Percentiles rank a stretch among this genome's conserved stretches.
These are phyloP conservation scores for Idaea biselata DNA, from an alignment of 2,888 invertebrate species.

Conservation along the genomic window DNA sequence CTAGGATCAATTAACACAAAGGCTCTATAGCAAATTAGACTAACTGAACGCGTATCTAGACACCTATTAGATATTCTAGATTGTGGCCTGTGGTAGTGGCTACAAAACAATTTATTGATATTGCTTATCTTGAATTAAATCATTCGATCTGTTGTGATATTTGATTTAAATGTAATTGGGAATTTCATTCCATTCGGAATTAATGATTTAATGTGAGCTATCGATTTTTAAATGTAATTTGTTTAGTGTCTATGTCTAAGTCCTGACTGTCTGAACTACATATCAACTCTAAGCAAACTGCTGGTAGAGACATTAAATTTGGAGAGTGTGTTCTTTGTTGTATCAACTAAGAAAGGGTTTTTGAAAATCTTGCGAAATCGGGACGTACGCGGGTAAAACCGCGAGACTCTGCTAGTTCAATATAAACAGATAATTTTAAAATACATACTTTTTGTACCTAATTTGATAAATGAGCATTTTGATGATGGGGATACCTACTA, in stretches of 20 bases:
- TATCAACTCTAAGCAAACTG: too few relatives aligned
- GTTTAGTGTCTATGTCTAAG: background rate
- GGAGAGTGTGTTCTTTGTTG: too few relatives aligned
- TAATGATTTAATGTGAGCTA: constrained; percentile 13
- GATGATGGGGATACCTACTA: too few relatives aligned
- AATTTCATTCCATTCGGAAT: background rate
- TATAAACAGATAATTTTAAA: too few relatives aligned
- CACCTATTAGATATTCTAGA: constrained; percentile 59
- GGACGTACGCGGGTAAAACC: too few relatives aligned
- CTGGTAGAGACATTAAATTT: too few relatives aligned
- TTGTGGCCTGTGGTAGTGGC: constrained; percentile 44
- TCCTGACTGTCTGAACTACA: too few relatives aligned
- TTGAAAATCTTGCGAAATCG: too few relatives aligned
- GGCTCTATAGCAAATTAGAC: constrained; percentile 74
- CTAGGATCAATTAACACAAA: constrained; percentile 76
- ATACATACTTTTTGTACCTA: too few relatives aligned
- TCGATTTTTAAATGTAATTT: background rate
- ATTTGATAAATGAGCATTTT: too few relatives aligned
- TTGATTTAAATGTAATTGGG: constrained; percentile 17
- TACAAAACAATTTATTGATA: constrained; percentile 36
- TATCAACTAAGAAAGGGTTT: too few relatives aligned
- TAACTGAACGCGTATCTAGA: constrained; percentile 58
- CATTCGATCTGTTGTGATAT: constrained; percentile 31
- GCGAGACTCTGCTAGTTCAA: too few relatives aligned
- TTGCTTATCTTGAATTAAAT: constrained; percentile 37